Conservation (phyloP, 1,140 invertebrate species). For the Cydia pomonella region DNA sequence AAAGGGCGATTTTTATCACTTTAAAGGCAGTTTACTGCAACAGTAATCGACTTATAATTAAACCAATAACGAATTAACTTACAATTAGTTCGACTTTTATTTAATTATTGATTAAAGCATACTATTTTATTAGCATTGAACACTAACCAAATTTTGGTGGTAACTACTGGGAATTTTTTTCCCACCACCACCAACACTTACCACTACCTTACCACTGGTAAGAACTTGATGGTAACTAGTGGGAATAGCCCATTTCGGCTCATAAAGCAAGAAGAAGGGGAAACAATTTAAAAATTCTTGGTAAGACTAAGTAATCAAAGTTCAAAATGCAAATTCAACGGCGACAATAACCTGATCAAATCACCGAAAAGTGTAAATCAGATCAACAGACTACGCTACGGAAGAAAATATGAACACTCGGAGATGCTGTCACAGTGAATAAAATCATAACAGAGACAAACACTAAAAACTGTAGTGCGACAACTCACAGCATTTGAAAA, state of each 20-base stretch:
- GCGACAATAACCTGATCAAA: constrained; percentile 15
- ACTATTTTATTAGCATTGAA: too few species aligned
- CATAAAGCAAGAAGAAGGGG: constrained; percentile 44
- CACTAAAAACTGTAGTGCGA: neutral
- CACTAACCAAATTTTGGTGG: too few species aligned
- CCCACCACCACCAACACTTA: too few species aligned
- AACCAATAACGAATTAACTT: too few species aligned
- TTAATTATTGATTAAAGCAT: too few species aligned
- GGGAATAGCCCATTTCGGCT: constrained; percentile 11
- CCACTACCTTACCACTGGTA: too few species aligned
- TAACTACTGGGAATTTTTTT: too few species aligned
- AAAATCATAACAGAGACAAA: neutral
- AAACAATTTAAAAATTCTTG: constrained; percentile 48
- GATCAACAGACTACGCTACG: neutral
- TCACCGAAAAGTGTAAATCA: neutral
- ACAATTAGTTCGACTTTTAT: too few species aligned
- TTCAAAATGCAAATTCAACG: constrained; percentile 45
- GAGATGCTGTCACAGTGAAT: neutral
- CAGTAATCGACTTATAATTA: too few species aligned
- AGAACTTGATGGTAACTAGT: too few species aligned
- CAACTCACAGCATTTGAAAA: neutral
- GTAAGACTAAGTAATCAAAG: constrained; percentile 44
- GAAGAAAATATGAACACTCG: neutral
- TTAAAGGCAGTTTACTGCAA: too few species aligned
- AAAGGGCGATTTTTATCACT: too few species aligned